phyloP scores from a whole-genome alignment of 2,888 invertebrate genomes.

The Stegana nigrithorax region DNA sequence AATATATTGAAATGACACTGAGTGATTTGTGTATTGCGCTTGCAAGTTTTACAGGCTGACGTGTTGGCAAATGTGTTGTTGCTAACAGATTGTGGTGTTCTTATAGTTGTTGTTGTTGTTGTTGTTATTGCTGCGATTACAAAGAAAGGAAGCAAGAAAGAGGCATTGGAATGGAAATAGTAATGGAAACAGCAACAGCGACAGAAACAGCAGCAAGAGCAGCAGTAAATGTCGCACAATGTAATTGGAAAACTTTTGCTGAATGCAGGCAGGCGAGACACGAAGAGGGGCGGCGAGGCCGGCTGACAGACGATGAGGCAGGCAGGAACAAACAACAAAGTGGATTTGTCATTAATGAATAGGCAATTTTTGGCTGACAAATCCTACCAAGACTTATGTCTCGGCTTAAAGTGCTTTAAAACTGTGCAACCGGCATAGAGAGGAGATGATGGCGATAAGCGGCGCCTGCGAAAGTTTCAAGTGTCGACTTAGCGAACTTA shows the following conservation, averaged over 20 bases:
- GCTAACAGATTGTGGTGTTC: neutral
- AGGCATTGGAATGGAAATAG: neutral
- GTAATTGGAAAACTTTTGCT: slow-evolving; percentile 8
- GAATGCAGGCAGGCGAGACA: no score
- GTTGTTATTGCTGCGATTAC: neutral
- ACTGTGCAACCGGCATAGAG: no score
- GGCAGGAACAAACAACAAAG: no score
- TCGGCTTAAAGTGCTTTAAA: no score
- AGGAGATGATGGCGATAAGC: no score
- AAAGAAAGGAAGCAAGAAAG: neutral
- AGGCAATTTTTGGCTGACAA: neutral
- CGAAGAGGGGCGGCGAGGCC: no score
- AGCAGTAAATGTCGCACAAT: neutral
- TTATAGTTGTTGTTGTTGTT: no score
- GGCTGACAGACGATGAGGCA: no score
- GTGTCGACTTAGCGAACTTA: no score
- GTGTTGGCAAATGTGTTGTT: no score
- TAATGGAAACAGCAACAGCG: neutral
- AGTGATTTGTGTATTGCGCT: slow-evolving; percentile 15
- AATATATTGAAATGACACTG: slow-evolving; percentile 17
- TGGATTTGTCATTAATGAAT: neutral
- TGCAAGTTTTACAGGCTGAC: neutral
- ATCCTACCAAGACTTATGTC: no score
- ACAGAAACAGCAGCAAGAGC: neutral
- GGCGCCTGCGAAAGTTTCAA: no score